Evolutionary conservation across 2,113 vertebrate genomes (phyloP), one percentile per base, ranked within the genome.

Genomic region (Todiramphus chloris): DNA sequence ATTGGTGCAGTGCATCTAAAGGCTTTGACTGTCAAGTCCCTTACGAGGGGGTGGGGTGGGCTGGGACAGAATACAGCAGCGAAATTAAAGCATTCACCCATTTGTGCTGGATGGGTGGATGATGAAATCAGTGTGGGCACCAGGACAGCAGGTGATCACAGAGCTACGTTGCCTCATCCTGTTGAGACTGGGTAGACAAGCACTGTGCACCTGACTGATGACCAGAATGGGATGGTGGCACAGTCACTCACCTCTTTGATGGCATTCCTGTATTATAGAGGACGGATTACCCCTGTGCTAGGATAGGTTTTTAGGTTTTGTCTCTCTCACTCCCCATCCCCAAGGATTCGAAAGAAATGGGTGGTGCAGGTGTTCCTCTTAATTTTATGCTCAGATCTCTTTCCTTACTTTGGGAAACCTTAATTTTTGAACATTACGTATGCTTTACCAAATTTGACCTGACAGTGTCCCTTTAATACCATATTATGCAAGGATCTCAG

Each of bases 401-500:
- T 70, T 66, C 53, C 60, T 74, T 66, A 43, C 20, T 69, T 63
- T 30, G 64, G 31, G 16, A 89, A 87, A 68, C 35, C 9, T 35
- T 58, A 19, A 16, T 56, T 75, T 95, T 82, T 79, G 24, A 79
- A 60, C 13, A 35, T 86, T 68, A 48, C 16, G 43, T 67, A 43
- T 1, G 3, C 58, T 87, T 73, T 83, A 73, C n/a, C 9, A 39
- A n/a, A 60, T 93, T 76, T 96, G 93, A 96, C 91, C 93, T 20
- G 77, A 46, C 81, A 30, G 13, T 60, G 58, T 93, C 93, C 93
- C 74, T 94, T 96, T 96, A 95, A 95, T 89, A 87, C 81, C 58
- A 13, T 28, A 89, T 96, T 96, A 91, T 68, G 78, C 90, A 96
- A 97, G 78, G 44, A 96, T 96, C 87, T 96, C 74, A 91, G 91